Base-by-base conservation (phyloP, 2,797 vertebrate genomes). In the Sebastes ruberrimus region DNA sequence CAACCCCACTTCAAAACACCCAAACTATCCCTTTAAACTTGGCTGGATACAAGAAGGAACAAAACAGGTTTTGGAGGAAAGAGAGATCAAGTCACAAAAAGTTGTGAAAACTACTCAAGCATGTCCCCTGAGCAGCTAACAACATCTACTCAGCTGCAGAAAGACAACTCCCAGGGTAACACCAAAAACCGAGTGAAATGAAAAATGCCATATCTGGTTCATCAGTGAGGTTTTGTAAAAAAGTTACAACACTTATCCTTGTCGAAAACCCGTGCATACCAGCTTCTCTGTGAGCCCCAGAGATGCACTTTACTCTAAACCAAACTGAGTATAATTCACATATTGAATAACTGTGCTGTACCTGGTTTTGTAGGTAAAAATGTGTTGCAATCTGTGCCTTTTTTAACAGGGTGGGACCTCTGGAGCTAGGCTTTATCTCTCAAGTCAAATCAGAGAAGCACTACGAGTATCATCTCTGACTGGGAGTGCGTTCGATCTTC, bases 371-470 rank as follows among this genome's bases (percentile, higher is more conserved):
- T 42, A 14, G 38, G 38, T 67, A 25, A 42, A 78, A 61, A 53
- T 62, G n/a, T 81, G 32, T 10, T 46, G 14, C 20, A 10, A 67
- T 49, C 9, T 82, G 52, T 60, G 10, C 10, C 2, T 23, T 71
- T 57, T 27, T 64, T 10, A 49, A 25, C 3, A 94, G 90, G 81
- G 93, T 18, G 94, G 92, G 67, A 95, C 91, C 1, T 72, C 87
- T 10, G 94, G 87, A 64, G 87, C 93, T 6, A 90, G 79, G 72
- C 91, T 96, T 61, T 95, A 93, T 64, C 65, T 94, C 77, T 94
- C 94, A 89, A 94, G 92, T 89, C 93, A 94, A 85, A 93, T 97
- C 82, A 88, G 82, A 88, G 96, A 97, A 83, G 94, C 95, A 3
- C 80, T 96, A 10, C 88, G 96, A 80, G 92, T 97, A 32, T 95